Evolutionary conservation across 2,888 invertebrate genomes (phyloP), one percentile per base, ranked within the genome.

Genomic region (Euclidia mi): DNA sequence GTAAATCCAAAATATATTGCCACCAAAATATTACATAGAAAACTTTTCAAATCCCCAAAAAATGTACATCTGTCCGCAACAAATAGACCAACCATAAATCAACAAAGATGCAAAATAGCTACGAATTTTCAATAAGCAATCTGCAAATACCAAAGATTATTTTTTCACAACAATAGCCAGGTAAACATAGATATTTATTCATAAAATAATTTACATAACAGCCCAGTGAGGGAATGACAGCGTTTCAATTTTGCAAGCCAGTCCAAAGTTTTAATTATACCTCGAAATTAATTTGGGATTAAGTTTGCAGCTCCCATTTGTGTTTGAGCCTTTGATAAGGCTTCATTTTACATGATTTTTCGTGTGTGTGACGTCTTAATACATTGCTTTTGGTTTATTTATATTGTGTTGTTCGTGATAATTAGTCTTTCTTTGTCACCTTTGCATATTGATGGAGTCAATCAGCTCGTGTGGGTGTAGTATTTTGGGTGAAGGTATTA

Each of bases 231-330:
- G 58, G 56, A 69, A 75, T 76, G 81, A 79, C 81, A 80, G 78
- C 67, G 71, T 77, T 81, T 76, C 78, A 79, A 75, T 73, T 73
- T 65, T 53, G 68, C 48, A 60, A 67, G 63, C 56, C 60, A 67
- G 76, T 70, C 61, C 71, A 75, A 87, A 85, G 78, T 87, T 88
- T 87, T 84, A 87, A 88, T 87, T 87, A 85, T 81, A 61, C 66
- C 71, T 50, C 74, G 64, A 81, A 85, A 88, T 88, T 86, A 86
- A 86, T 85, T 84, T 73, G 53, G 81, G 68, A 84, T 87, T 82
- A 73, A 69, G 55, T 73, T 69, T 58, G 56, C 46, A 25, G 25
- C 34, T 44, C 40, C 35, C 50, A 59, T 65, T 68, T 69, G 49
- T 63, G 40, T 76, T 53, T 51, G 35, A 41, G 40, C 55, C 15